Percentiles rank a stretch among this genome's conserved stretches.
These are phyloP conservation scores for Dione vanillae DNA, from an alignment of 2,888 invertebrate species.

Conservation along the genomic window DNA sequence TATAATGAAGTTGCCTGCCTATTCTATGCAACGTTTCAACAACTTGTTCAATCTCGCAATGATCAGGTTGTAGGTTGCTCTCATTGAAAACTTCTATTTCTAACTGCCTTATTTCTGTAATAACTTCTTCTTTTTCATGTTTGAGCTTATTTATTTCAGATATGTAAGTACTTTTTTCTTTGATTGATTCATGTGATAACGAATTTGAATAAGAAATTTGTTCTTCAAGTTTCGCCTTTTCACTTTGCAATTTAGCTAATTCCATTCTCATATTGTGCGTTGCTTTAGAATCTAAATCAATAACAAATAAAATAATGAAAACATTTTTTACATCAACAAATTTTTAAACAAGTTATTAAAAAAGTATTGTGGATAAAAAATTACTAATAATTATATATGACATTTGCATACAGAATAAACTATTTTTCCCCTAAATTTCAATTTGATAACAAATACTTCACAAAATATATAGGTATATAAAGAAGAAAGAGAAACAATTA, in stretches of 20 bases:
- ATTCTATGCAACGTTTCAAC: constrained; percentile 65
- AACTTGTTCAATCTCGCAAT: constrained; percentile 61
- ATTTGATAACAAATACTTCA: neutral
- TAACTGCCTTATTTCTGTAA: constrained; percentile 66
- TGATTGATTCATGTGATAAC: constrained; percentile 57
- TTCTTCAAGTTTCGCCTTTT: constrained; percentile 60
- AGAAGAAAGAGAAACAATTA: neutral
- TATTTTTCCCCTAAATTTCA: no score
- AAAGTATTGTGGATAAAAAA: no score
- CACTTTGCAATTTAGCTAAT: constrained; percentile 63
- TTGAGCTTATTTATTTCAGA: constrained; percentile 60
- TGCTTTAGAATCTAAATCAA: constrained; percentile 69
- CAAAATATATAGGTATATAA: neutral
- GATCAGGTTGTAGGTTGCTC: constrained; percentile 59
- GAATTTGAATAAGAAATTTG: constrained; percentile 60
- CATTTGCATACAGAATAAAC: no score
- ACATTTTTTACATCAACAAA: neutral
- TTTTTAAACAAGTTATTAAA: no score
- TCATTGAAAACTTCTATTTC: constrained; percentile 69
- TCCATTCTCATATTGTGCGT: constrained; percentile 78
- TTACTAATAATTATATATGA: no score
- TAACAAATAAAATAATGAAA: constrained; percentile 27
- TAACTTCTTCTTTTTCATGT: constrained; percentile 65
- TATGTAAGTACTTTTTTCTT: constrained; percentile 59
- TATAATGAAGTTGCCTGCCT: constrained; percentile 58